phyloP scores from a whole-genome alignment of 2,113 vertebrate species.

The Vanacampus margaritifer region DNA sequence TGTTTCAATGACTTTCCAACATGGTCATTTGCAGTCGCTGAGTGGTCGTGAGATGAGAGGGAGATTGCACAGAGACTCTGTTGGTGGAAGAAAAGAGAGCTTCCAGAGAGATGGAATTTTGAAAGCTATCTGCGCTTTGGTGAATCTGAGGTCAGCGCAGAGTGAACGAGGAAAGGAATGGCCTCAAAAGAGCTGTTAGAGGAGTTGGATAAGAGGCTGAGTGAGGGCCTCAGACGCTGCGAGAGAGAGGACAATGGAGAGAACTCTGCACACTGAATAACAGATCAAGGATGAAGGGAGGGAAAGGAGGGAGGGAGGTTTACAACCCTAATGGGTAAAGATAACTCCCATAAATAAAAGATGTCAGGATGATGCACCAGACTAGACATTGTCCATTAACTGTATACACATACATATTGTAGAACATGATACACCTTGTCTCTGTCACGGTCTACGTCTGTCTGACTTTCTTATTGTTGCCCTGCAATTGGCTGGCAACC shows the following conservation, averaged over 20 bases:
- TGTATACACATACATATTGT: slow-evolving; percentile 8
- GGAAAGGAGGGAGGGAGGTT: slow-evolving; percentile 11
- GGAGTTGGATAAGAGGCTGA: slow-evolving; percentile 12
- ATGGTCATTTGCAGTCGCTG: slow-evolving; percentile 18
- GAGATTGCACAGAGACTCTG: not conserved
- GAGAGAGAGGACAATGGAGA: slow-evolving; percentile 11
- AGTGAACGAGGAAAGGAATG: slow-evolving; percentile 10
- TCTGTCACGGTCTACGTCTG: not conserved
- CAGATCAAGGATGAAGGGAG: slow-evolving; percentile 13
- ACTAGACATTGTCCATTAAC: not conserved
- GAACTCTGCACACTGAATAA: slow-evolving; percentile 4
- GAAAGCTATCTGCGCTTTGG: slow-evolving; percentile 25
- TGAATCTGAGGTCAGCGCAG: slow-evolving; percentile 24
- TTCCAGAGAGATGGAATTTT: slow-evolving; percentile 12
- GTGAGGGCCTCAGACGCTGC: slow-evolving; percentile 9
- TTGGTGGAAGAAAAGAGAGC: not conserved
- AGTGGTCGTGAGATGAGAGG: slow-evolving; percentile 1
- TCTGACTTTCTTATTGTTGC: no score
- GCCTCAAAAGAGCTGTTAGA: not conserved
- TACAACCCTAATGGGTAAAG: slow-evolving; percentile 27
- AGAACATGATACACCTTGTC: not conserved
- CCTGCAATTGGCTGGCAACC: no score
- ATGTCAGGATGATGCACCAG: slow-evolving; percentile 27
- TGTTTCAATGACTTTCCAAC: slow-evolving; percentile 9
- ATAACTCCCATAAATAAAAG: slow-evolving; percentile 52